Base-by-base conservation (phyloP, 2,888 invertebrate genomes). In the Epicampocera succincta region DNA sequence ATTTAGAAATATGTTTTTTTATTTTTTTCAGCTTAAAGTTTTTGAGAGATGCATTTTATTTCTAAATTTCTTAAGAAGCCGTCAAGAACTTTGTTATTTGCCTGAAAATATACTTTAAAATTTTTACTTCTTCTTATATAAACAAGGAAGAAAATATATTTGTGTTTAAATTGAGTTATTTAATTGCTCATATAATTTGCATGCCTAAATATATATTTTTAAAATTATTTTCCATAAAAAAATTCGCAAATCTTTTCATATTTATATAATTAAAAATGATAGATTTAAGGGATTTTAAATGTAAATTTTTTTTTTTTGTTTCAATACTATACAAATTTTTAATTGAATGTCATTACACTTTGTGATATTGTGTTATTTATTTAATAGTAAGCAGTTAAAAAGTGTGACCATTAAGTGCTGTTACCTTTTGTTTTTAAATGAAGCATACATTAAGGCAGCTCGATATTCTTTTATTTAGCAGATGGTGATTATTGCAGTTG, bases 31-130 rank as follows among this genome's bases (percentile, higher is more conserved):
- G 63, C 19, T 46, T 2, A 21, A 54, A 40, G 40, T 66, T 66
- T 48, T 6, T 21, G 33, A 65, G 65, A 66, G 56, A 33, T 66
- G 15, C 1, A 15, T 38, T 60, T 46, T 38, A 33, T 4, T 71
- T 60, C 21, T 8, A 71, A 46, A 38, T 21, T 38, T n/a, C 54
- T 40, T 56, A 19, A 17, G 54, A 69, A 77, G 61, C 61, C 69
- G 40, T 63, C 15, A 61, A 4, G 52, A 50, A 50, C 38, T 56
- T 17, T 0, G 29, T 29, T 33, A 33, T 25, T 38, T 6, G 33
- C 44, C 73, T 38, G 33, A 73, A 54, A 54, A 54, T 73, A 63
- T 54, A 44, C 33, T 44, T 19, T 19, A 1, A n/a, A 42, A 72
- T 52, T 13, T 15, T 9, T 33, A 9, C 1, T 9, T 33, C 1